Evolutionary conservation across 2,888 invertebrate genomes (phyloP), one percentile per base, ranked within the genome.

Genomic region (Hofmannophila pseudospretella): DNA sequence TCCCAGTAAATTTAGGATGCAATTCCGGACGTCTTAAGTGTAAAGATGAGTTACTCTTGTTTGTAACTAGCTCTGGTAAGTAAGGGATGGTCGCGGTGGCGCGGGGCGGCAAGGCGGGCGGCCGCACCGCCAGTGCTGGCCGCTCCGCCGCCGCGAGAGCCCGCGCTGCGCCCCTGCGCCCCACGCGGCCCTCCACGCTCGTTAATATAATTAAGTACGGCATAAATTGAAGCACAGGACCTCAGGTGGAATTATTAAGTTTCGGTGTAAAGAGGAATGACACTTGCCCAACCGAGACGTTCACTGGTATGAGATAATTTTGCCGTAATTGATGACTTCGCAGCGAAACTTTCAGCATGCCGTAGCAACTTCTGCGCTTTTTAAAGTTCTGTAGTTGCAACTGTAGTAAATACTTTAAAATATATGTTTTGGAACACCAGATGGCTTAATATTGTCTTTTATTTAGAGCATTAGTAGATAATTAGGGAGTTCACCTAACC

Each of bases 171-270:
- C 48, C 44, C 36, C 37, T 45, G 53, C 50, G 45, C 34, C 37
- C 49, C 53, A 47, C 59, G 54, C 41, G 58, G 49, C 45, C 58
- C 60, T 53, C 64, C n/a, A 27, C 27, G 54, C 62, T 67, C 69
- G 64, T 67, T 73, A 70, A 81, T 73, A 64, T 64, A 77, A 81
- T 81, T 76, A 79, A 77, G 80, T 82, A 81, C 66, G 68, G 54
- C 67, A 72, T 70, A 68, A 78, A 80, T 74, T 69, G 61, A 63
- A 67, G 64, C 69, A 70, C 73, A 72, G 39, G 35, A 32, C 36
- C 40, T 36, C 42, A 42, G 50, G 58, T 60, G 61, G 46, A 55
- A 50, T 36, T 39, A 34, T 35, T 41, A 32, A 42, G 40, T 38
- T 63, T 63, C 58, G 54, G 60, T 60, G 59, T 51, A 61, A 51